These are phyloP conservation scores for Remorina albescens DNA, from an alignment of 2,797 vertebrate species.

Conservation along the genomic window DNA sequence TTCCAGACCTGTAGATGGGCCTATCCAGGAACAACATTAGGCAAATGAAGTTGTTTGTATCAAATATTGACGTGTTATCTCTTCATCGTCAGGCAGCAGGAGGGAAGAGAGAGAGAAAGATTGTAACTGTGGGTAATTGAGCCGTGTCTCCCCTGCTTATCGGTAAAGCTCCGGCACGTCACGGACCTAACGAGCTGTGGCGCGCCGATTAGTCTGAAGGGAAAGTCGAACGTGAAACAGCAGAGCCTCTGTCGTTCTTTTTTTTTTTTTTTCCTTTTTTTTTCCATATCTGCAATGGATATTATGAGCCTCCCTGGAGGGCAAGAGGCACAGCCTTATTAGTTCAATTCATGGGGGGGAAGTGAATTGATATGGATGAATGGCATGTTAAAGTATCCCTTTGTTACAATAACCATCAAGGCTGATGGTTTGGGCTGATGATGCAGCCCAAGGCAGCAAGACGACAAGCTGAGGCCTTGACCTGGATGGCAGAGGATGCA, in stretches of 20 bases:
- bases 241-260: slow-evolving; percentile 75
- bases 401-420: slow-evolving; percentile 84
- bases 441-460: slow-evolving; percentile 78
- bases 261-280: slow-evolving; percentile 60
- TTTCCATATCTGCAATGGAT: slow-evolving; percentile 81
- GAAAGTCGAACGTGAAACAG: slow-evolving; percentile 83
- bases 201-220: slow-evolving; percentile 84
- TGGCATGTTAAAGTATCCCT: slow-evolving; percentile 81
- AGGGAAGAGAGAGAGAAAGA: slow-evolving; percentile 77
- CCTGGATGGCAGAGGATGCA: slow-evolving; percentile 73
- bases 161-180: slow-evolving; percentile 83
- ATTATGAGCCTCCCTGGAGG: slow-evolving; percentile 84
- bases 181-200: slow-evolving; percentile 85
- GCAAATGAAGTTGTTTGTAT: slow-evolving; percentile 86
- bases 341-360: slow-evolving; percentile 83
- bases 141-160: slow-evolving; percentile 84
- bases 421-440: slow-evolving; percentile 79
- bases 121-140: slow-evolving; percentile 85
- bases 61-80: slow-evolving; percentile 85
- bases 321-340: slow-evolving; percentile 84
- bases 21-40: slow-evolving; percentile 83
- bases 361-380: slow-evolving; percentile 81
- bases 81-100: slow-evolving; percentile 76
- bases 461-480: slow-evolving; percentile 77
- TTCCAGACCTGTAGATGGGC: slow-evolving; percentile 72